Evolutionary conservation across 1,140 invertebrate species (phyloP).

Genomic region (Drosophila lacteicornis): DNA sequence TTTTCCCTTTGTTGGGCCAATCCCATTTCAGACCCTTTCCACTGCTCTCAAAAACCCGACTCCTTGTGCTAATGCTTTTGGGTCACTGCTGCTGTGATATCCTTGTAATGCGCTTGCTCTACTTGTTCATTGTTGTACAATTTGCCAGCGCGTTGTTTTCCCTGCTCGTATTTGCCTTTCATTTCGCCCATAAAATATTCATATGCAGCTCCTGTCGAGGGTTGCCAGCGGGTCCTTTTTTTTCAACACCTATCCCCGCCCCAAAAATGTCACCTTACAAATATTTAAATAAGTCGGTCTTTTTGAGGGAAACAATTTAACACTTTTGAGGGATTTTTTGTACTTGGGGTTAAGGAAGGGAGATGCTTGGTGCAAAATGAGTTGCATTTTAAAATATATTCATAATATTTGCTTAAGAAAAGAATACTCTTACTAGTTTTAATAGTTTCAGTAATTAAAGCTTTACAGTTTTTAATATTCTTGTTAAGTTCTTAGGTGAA

Average conservation of each 20-base stretch:
- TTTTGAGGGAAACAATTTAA: constrained; percentile 6
- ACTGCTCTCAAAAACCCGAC: constrained; percentile 14
- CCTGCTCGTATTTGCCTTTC: constrained; percentile 68
- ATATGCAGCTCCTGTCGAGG: constrained; percentile 45
- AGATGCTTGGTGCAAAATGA: neutral
- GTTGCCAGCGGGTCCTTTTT: constrained; percentile 16
- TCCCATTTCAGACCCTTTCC: constrained; percentile 15
- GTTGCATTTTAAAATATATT: too few relatives aligned
- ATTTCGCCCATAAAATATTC: constrained; percentile 70
- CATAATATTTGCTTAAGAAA: too few relatives aligned
- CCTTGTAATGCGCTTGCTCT: constrained; percentile 73
- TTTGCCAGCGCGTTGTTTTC: constrained; percentile 60
- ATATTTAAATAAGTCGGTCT: constrained; percentile 17
- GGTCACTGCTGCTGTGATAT: constrained; percentile 67
- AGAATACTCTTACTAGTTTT: too few relatives aligned
- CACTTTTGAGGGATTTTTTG: neutral
- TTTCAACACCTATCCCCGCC: constrained; percentile 9
- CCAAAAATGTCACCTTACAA: neutral
- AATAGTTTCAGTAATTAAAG: too few relatives aligned
- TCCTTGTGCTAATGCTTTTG: constrained; percentile 66
- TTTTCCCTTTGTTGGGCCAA: constrained; percentile 30
- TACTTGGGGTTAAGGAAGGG: neutral
- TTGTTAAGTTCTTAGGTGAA: neutral
- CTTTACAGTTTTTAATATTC: neutral
- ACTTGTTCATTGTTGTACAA: constrained; percentile 69